Evolutionary conservation across 2,113 vertebrate genomes (phyloP).

Genomic region (Antechinus flavipes): DNA sequence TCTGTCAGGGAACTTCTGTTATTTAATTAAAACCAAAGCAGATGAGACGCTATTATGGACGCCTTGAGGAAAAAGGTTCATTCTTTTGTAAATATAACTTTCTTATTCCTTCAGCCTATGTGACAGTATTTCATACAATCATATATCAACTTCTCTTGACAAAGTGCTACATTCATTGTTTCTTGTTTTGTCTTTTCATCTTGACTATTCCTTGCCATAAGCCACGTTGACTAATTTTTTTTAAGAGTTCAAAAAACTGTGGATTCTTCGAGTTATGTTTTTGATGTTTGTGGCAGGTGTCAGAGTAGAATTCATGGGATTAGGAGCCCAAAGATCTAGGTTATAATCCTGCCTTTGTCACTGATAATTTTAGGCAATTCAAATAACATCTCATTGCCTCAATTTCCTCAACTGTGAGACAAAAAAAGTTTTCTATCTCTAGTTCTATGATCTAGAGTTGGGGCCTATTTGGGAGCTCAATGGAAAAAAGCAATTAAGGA

Average conservation of each 20-base stretch:
- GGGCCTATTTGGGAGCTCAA: not conserved
- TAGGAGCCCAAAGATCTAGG: not conserved
- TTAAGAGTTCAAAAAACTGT: not conserved
- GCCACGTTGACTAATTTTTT: not conserved
- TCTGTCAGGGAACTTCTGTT: not conserved
- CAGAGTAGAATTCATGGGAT: not conserved
- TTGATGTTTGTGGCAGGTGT: not conserved
- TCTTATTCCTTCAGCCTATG: not conserved
- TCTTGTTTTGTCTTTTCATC: not conserved
- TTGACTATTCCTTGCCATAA: not conserved
- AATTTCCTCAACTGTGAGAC: not conserved
- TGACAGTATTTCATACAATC: not conserved
- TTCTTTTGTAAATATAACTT: not conserved
- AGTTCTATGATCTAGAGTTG: not conserved
- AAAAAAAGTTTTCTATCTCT: not conserved
- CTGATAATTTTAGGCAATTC: not conserved
- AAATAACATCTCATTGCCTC: not conserved
- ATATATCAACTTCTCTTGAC: not conserved
- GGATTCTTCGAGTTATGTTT: not conserved
- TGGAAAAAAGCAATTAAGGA: not conserved
- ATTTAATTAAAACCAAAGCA: slow-evolving; percentile 10
- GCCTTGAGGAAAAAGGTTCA: not conserved
- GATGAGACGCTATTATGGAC: not conserved
- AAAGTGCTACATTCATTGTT: not conserved
- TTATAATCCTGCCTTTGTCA: not conserved